Base-by-base conservation (phyloP, 2,797 vertebrate species). In the Macropodus opercularis region DNA sequence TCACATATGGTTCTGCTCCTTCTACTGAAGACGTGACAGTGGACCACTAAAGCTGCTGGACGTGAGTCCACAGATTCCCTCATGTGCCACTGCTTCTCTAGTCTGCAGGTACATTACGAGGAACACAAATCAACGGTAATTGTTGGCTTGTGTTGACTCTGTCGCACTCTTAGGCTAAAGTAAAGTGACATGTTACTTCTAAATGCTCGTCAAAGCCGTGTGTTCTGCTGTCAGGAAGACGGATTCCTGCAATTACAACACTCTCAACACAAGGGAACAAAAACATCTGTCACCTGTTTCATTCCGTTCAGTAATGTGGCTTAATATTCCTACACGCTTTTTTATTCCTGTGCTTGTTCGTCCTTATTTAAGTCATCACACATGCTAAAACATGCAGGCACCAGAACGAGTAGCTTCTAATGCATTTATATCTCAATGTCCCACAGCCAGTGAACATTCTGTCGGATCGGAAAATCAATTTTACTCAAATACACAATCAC, bases 171-270 rank as follows among this genome's bases (percentile, higher is more conserved):
- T 41, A 36, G 12, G 6, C 39, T 9, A 34, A 48, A 24, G 14
- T 42, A 41, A 43, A 49, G 5, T 17, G 10, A n/a, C 22, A 15
- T 44, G 52, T 15, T 22, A 21, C 62, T 39, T 23, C 43, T 35
- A 24, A 31, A 69, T 55, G 46, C n/a, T 61, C 32, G 17, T 32
- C 27, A n/a, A 42, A 42, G 24, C 34, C n/a, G n/a, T n/a, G n/a
- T n/a, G n/a, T n/a, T n/a, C n/a, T 53, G 27, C 13, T 32, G 29
- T 44, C 19, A 40, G 32, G 9, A 7, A 42, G 48, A 63, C 19
- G 15, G 18, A 62, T 57, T 47, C 22, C 18, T 52, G 11, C 63
- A 41, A 51, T 59, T 43, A 63, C 19, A 8, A 13, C 9, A 26
- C 9, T 66, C 27, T 41, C 22, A 3, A 41, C 13, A 36, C 17